Evolutionary conservation across 2,113 vertebrate genomes (phyloP), one percentile per base, ranked within the genome.

Genomic region (Notarius quadriscutis): DNA sequence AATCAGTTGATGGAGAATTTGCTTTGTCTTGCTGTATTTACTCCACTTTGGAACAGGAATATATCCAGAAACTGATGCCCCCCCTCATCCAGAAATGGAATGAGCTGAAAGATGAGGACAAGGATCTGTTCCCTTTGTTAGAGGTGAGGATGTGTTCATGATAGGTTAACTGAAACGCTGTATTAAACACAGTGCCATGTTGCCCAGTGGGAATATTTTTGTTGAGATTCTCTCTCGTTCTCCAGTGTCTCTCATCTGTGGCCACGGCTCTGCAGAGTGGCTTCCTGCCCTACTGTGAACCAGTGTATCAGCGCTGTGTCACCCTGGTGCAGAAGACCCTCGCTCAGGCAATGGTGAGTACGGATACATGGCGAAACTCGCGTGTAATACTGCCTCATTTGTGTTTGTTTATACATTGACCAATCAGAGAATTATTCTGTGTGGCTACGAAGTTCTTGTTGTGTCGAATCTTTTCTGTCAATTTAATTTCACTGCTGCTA

Each of bases 281-380:
- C 57, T 99, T 99, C 93, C 94, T 99, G 67, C 98, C 97, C 0
- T 99, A 99, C 92, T 98, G 98, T 1, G 98, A 99, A 92, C 98
- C 98, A 0, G 98, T 98, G 17, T 99, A 99, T 90, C 98, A 99
- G 93, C 97, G 98, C 91, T 99, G 98, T 0, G 98, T 99, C 91
- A 99, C 97, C 0, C 93, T 98, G 87, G 98, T 98, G 60, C 97
- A 99, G 94, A 99, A 99, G 90, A 99, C 97, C 0, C 93, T 99
- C 53, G 98, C 97, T 81, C 97, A 98, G 89, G 97, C 98, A 88
- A 99, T 99, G 98, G 98, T 99, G 87, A 94, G 95, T 30, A 0
- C 9, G 12, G 10, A 50, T 25, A 81, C 79, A 62, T 8, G 0
- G n/a, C n/a, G 20, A 79, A 53, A 53, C n/a, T 51, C 20, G 10